Conservation (phyloP, 2,888 invertebrate genomes). For the Rosalia funebris region DNA sequence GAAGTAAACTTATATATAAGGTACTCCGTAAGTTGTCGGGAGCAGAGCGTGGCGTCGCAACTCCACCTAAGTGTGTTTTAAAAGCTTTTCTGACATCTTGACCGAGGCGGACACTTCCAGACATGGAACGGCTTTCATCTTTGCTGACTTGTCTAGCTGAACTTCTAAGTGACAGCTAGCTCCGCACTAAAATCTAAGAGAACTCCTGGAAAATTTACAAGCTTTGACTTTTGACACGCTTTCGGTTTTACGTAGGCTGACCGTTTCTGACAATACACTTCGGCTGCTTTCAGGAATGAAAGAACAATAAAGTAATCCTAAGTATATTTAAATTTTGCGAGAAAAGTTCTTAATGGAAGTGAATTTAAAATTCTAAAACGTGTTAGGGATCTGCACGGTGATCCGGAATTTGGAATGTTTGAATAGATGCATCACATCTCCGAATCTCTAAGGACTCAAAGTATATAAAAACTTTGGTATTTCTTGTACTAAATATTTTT, state of each 20-base stretch:
- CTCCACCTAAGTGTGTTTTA: slow-evolving; percentile 63
- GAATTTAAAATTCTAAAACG: slow-evolving; percentile 21
- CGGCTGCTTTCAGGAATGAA: slow-evolving; percentile 22
- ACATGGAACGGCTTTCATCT: slow-evolving; percentile 66
- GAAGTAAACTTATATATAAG: slow-evolving; percentile 44
- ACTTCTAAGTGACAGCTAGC: slow-evolving; percentile 53
- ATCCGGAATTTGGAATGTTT: slow-evolving; percentile 2
- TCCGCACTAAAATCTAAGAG: slow-evolving; percentile 38
- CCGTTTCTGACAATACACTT: slow-evolving; percentile 39
- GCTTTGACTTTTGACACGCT: slow-evolving; percentile 47
- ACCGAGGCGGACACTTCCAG: slow-evolving; percentile 65
- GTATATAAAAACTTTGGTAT: neutral
- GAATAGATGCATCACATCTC: neutral
- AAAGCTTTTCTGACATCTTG: slow-evolving; percentile 67
- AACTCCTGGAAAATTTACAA: slow-evolving; percentile 45
- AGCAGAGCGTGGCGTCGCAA: slow-evolving; percentile 39
- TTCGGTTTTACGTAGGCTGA: slow-evolving; percentile 46
- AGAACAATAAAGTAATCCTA: slow-evolving; percentile 21
- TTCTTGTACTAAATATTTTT: no score
- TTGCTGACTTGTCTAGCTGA: slow-evolving; percentile 49
- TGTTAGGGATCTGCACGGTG: neutral
- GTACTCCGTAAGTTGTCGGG: slow-evolving; percentile 21
- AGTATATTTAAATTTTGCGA: slow-evolving; percentile 21
- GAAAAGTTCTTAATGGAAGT: slow-evolving; percentile 24
- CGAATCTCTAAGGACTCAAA: neutral